A percentile compares a stretch with the other conserved stretches of the same genome.
phyloP scores from a whole-genome alignment of 30 jellyfish, hydroid and myxozoan species.

The Aurelia sp. region DNA sequence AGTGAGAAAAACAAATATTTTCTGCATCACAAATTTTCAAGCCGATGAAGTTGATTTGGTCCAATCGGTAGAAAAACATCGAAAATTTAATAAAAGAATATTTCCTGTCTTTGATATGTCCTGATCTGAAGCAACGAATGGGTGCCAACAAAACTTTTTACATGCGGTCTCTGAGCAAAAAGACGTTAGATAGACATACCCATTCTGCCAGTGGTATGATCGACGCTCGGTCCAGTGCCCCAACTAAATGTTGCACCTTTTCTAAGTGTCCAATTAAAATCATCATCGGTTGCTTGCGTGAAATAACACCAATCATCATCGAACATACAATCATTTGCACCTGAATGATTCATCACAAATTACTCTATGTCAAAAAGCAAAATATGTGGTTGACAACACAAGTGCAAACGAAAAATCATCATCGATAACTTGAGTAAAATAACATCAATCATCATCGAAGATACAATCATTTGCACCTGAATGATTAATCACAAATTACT shows the following conservation, averaged over 20 bases:
- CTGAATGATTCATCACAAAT: background rate
- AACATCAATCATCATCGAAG: slow-evolving; percentile 44
- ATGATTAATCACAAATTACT: background rate
- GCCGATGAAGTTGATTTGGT: no score
- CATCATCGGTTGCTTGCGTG: slow-evolving; percentile 53
- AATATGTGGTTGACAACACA: no score
- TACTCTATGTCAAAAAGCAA: background rate
- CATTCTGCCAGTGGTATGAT: slow-evolving; percentile 61
- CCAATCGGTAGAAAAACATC: no score
- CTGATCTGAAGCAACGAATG: no score
- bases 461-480: slow-evolving; percentile 53
- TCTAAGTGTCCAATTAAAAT: slow-evolving; percentile 57
- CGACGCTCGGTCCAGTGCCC: slow-evolving; percentile 80
- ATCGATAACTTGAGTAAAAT: slow-evolving; percentile 32
- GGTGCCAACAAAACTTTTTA: no score
- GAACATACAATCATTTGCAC: slow-evolving; percentile 53
- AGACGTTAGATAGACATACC: slow-evolving; percentile 7
- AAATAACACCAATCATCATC: slow-evolving; percentile 47
- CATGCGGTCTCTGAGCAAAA: no score
- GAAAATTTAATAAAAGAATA: no score
- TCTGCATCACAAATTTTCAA: no score
- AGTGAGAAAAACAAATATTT: no score
- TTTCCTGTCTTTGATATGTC: no score
- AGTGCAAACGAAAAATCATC: slow-evolving; percentile 53
- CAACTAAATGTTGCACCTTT: slow-evolving; percentile 64